A percentile compares a stretch with the other conserved stretches of the same genome.
Evolutionary conservation across 2,113 vertebrate genomes (phyloP).

Genomic region (Mus pahari): DNA sequence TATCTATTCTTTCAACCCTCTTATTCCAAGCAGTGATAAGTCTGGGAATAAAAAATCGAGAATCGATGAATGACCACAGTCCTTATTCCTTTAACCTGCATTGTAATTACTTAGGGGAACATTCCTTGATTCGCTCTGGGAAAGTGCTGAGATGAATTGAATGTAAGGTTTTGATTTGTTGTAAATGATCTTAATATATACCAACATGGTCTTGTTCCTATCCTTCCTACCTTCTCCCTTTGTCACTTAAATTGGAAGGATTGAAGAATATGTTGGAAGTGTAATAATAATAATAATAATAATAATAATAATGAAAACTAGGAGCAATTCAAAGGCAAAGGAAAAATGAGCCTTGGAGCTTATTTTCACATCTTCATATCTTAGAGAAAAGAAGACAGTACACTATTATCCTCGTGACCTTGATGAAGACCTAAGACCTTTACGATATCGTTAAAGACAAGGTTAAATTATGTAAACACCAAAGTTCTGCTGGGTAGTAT

Average conservation of each 20-base stretch:
- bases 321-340: constrained; percentile 41
- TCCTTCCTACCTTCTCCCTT: not conserved
- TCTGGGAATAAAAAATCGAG: constrained; percentile 72
- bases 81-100: constrained; percentile 62
- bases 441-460: not conserved
- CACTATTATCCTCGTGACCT: not conserved
- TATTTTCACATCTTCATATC: not conserved
- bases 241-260: constrained; percentile 19
- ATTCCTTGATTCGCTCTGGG: constrained; percentile 53
- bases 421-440: not conserved
- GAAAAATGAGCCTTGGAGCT: not conserved
- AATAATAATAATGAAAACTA: not conserved
- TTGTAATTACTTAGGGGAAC: constrained; percentile 62
- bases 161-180: constrained; percentile 50
- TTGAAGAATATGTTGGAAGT: constrained; percentile 6
- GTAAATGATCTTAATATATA: constrained; percentile 54
- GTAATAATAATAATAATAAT: not conserved
- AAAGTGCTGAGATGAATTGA: constrained; percentile 40
- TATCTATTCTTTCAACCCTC: constrained; percentile 68
- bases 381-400: not conserved
- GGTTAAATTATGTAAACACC: not conserved
- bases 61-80: constrained; percentile 70
- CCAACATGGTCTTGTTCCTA: not conserved
- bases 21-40: constrained; percentile 66
- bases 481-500: not conserved